Evolutionary conservation across 2,113 vertebrate genomes (phyloP), one percentile per base, ranked within the genome.

Genomic region (Tragulus kanchil): DNA sequence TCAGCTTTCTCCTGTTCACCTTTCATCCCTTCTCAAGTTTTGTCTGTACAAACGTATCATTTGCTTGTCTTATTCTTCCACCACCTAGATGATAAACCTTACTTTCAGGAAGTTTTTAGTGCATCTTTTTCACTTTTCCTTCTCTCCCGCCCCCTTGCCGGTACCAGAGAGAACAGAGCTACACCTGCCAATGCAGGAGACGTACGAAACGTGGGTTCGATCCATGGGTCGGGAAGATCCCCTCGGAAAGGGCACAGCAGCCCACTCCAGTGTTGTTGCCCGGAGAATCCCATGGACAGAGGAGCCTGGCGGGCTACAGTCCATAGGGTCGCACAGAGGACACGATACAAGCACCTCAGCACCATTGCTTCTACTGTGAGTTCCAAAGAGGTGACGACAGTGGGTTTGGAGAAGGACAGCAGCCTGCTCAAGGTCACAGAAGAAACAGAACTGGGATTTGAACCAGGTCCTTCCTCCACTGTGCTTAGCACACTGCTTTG

Each of bases 351-450:
- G 69, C 3, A 6, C 42, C 69, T 73, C 45, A 45, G 36, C 11
- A 45, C 75, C 23, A 0, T 48, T 19, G 9, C 25, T 69, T 36
- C 69, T 23, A 23, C n/a, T 28, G 5, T 23, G 3, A 56, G 5
- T 50, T 54, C 50, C 64, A 31, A 14, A 56, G 21, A 28, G 48
- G 45, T 7, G 52, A 62, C 48, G 75, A 21, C 19, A 12, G 48
- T 9, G 3, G 42, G 31, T 52, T 62, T 71, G 17, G 48, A 62
- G 71, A 52, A 71, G 88, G 45, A 8, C 67, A 31, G n/a, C 42
- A 75, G 48, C 82, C 67, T 26, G 8, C 48, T 94, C 90, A 92
- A 81, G 92, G 95, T 93, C 89, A 77, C 90, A 26, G 82, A 69
- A 79, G 75, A 65, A 85, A 69, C 58, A 54, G 86, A 42, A 73